Percentiles rank a stretch among this genome's conserved stretches.
Conservation (phyloP, 1,140 invertebrate genomes). For the Brachionus angularis region DNA sequence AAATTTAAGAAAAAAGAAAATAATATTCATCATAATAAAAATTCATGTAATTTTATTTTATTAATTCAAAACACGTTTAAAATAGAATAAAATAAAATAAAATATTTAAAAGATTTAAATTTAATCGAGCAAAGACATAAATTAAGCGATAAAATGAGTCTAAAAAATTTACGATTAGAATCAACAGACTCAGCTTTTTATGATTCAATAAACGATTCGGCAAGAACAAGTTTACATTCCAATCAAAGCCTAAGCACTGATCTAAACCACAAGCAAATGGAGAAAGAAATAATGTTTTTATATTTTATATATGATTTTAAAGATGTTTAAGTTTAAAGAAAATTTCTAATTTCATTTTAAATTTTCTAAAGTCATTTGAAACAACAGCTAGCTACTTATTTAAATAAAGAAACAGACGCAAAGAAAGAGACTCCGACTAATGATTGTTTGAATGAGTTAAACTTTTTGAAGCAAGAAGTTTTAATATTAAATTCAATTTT, state of each 20-base stretch:
- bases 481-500: background rate
- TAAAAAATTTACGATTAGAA: constrained; percentile 28
- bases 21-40: too few relatives aligned
- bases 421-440: too few relatives aligned
- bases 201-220: background rate
- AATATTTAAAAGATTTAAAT: too few relatives aligned
- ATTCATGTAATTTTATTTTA: too few relatives aligned
- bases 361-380: background rate
- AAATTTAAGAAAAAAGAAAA: too few relatives aligned
- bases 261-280: too few relatives aligned
- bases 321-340: background rate
- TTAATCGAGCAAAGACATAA: constrained; percentile 14
- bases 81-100: too few relatives aligned
- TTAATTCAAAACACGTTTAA: too few relatives aligned
- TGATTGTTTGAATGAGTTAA: constrained; percentile 48
- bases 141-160: background rate
- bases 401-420: too few relatives aligned
- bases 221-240: background rate
- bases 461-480: constrained; percentile 46
- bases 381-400: too few relatives aligned
- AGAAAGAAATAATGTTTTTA: background rate
- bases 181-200: constrained; percentile 42
- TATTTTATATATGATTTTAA: background rate
- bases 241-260: background rate
- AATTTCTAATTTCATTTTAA: constrained; percentile 8